Evolutionary conservation across 2,888 invertebrate species (phyloP), one percentile per base, ranked within the genome.

Genomic region (Abscondita cerata): DNA sequence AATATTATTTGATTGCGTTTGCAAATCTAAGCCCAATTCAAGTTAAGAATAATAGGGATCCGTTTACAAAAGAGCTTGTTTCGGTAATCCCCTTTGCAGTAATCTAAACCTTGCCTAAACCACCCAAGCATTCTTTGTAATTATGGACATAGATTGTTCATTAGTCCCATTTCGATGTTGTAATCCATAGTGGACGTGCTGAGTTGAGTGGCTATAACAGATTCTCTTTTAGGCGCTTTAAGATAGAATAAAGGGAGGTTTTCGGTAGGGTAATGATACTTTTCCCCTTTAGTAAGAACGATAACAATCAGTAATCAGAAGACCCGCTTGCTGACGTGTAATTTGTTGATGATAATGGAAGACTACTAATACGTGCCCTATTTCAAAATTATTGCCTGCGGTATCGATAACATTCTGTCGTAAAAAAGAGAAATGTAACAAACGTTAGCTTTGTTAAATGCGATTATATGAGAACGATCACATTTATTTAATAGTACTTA

Each of bases 331-430:
- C 70, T 71, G 72, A 72, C 72, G 64, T 69, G 69, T 70, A 72
- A 72, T 72, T 72, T 72, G 72, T 71, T 71, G 72, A 72, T 72
- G 71, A 70, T 71, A 68, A 71, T 66, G 68, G 69, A 64, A 66
- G 70, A 69, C 69, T 70, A 71, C 55, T 47, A 52, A 54, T 58
- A 52, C 18, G 36, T 34, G 38, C 44, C 52, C 31, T 48, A 58
- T 51, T 58, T 58, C 38, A 51, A 50, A 50, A 44, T 57, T 50
- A 50, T 38, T 12, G 55, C 38, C 13, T 46, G 47, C 48, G 47
- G 36, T 56, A 48, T 20, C 20, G 47, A 48, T 38, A 48, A 8
- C 55, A 16, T 6, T 18, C 3, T 18, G 18, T 19, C 44, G 18
- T n/a, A 44, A 44, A 44, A 18, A 5, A 11, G 41, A 41, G 16